Evolutionary conservation across 2,797 vertebrate genomes (phyloP).

Genomic region (Nasua narica): DNA sequence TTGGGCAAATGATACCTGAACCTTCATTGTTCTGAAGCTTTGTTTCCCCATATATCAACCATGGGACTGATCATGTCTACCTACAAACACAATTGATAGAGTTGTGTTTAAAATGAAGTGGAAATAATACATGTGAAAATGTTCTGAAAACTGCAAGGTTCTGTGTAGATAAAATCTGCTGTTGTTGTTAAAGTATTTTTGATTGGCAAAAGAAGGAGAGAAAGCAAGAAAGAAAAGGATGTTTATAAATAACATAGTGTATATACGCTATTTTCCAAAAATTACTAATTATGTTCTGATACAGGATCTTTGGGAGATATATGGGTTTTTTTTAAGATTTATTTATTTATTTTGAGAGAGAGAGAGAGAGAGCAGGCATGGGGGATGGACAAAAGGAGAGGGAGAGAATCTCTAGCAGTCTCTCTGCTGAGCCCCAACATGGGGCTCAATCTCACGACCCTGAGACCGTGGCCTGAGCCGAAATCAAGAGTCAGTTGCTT

Average conservation of each 20-base stretch:
- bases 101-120: background rate
- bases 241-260: background rate
- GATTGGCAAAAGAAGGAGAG: background rate
- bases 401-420: background rate
- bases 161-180: background rate
- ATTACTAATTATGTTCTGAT: background rate
- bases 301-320: background rate
- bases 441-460: background rate
- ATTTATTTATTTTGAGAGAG: background rate
- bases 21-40: background rate
- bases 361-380: background rate
- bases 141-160: background rate
- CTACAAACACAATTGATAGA: background rate
- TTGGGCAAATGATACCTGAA: background rate
- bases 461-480: background rate
- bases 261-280: background rate
- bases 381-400: background rate
- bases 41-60: background rate
- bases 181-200: background rate
- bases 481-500: background rate
- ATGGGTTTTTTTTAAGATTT: background rate
- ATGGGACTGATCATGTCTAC: background rate
- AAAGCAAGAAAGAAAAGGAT: background rate
- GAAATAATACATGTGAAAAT: background rate
- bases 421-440: background rate